phyloP scores from a whole-genome alignment of 2,797 vertebrate species.

The Xenopus petersii region DNA sequence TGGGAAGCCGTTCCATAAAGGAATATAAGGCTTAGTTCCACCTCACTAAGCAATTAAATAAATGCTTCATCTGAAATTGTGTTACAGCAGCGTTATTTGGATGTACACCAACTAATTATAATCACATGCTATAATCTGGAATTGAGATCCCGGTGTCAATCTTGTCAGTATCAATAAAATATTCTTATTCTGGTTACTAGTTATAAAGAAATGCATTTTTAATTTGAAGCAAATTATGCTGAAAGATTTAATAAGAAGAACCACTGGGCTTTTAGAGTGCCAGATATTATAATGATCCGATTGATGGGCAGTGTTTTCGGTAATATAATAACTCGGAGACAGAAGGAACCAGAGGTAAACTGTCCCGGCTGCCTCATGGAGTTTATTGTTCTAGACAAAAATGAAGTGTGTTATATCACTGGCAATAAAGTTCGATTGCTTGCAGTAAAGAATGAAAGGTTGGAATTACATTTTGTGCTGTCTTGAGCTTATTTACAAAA shows the following conservation, averaged over 20 bases:
- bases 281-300: conserved; percentile 17
- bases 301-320: conserved; percentile 16
- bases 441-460: not conserved
- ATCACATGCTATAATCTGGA: conserved; percentile 36
- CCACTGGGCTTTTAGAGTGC: conserved; percentile 15
- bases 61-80: conserved; percentile 26
- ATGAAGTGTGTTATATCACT: conserved; percentile 17
- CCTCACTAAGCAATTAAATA: conserved; percentile 19
- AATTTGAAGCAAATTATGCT: conserved; percentile 26
- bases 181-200: conserved; percentile 26
- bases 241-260: conserved; percentile 17
- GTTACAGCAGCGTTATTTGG: conserved; percentile 19
- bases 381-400: conserved; percentile 20
- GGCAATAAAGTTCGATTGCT: not conserved
- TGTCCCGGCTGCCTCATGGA: conserved; percentile 12
- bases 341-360: conserved; percentile 9
- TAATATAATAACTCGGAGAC: conserved; percentile 14
- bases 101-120: conserved; percentile 30
- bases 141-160: conserved; percentile 34
- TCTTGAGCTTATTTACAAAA: no score
- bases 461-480: no score
- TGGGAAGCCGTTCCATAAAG: no score
- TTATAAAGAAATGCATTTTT: conserved; percentile 33
- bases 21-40: not conserved
- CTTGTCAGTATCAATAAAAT: conserved; percentile 37